phyloP scores from a whole-genome alignment of 2,113 vertebrate genomes.

The Nothocercus nigrocapillus region DNA sequence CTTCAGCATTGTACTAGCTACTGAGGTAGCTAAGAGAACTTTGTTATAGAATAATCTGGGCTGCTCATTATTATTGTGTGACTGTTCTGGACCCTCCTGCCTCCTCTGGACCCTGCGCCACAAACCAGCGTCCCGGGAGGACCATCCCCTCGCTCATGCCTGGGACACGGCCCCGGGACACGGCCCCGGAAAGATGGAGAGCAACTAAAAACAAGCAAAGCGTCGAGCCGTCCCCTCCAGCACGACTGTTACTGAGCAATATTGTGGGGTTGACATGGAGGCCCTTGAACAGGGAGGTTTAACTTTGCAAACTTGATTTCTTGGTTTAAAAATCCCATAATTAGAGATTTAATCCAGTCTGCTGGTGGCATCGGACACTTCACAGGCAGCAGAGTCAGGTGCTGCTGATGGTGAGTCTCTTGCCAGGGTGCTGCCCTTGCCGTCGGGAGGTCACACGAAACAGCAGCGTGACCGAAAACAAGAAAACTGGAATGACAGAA shows the following conservation, averaged over 20 bases:
- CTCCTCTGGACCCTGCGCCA: too few species aligned
- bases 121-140: too few species aligned
- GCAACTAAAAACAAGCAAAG: not conserved
- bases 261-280: not conserved
- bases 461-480: not conserved
- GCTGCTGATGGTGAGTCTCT: not conserved
- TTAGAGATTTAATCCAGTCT: not conserved
- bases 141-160: too few species aligned
- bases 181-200: fast-evolving
- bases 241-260: not conserved
- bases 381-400: not conserved
- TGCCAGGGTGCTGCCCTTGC: not conserved
- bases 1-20: too few species aligned
- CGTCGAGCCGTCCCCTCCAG: not conserved
- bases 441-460: not conserved
- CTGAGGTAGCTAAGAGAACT: too few species aligned
- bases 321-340: not conserved
- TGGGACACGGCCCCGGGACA: too few species aligned
- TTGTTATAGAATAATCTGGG: too few species aligned
- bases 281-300: not conserved
- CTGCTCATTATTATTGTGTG: too few species aligned
- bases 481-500: not conserved
- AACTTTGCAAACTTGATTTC: not conserved
- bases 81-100: too few species aligned
- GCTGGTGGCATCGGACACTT: not conserved